Percentiles rank a stretch among this genome's conserved stretches.
These are phyloP conservation scores for Lasioglossum marginatum DNA, from an alignment of 2,888 invertebrate genomes.

Conservation along the genomic window DNA sequence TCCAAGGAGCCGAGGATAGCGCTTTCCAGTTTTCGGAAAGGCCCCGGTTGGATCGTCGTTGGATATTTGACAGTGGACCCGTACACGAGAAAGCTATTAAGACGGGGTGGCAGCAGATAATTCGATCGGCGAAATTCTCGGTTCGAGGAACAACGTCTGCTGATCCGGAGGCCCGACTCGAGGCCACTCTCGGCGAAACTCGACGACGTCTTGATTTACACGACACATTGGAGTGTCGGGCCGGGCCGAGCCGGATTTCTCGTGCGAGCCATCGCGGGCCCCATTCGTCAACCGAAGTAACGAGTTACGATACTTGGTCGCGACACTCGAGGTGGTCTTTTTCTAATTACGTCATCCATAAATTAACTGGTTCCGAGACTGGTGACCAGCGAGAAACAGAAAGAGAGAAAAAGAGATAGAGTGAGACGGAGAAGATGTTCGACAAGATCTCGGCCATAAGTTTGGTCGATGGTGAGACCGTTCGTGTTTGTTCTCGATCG, in stretches of 20 bases:
- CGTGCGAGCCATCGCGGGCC: background rate
- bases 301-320: slow-evolving; percentile 6
- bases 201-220: slow-evolving; percentile 31
- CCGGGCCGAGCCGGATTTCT: background rate
- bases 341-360: slow-evolving; percentile 30
- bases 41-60: background rate
- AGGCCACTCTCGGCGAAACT: background rate
- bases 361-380: slow-evolving; percentile 5
- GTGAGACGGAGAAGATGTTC: background rate
- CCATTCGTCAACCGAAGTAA: slow-evolving; percentile 36
- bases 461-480: no score
- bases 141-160: background rate
- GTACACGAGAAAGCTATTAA: slow-evolving; percentile 68
- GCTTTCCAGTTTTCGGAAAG: background rate
- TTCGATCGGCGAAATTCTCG: slow-evolving; percentile 20
- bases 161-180: background rate
- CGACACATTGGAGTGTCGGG: slow-evolving; percentile 1
- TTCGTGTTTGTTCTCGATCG: slow-evolving; percentile 2
- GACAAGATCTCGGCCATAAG: background rate
- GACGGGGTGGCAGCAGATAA: slow-evolving; percentile 41
- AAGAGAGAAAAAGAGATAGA: background rate
- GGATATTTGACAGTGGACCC: slow-evolving; percentile 23
- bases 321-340: background rate
- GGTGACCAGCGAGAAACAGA: background rate
- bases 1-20: background rate